Evolutionary conservation across 2,113 vertebrate species (phyloP).

Genomic region (Origma solitaria): DNA sequence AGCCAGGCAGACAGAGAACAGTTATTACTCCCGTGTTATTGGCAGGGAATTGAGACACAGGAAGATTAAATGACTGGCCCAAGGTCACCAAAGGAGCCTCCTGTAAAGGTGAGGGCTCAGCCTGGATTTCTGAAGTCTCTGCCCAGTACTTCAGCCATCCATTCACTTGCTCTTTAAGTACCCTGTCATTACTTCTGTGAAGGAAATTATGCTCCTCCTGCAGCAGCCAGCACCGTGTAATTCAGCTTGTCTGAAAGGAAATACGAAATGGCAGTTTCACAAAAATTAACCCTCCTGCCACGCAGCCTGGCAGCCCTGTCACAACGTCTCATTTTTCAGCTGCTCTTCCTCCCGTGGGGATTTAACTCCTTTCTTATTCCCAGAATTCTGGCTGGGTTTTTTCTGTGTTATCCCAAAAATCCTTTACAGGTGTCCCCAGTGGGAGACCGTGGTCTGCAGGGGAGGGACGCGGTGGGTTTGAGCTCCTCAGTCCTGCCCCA

Average conservation of each 20-base stretch:
- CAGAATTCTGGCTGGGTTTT: neutral
- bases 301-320: constrained; percentile 36
- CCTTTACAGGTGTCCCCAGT: neutral
- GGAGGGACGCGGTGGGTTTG: accelerated
- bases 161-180: constrained; percentile 24
- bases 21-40: neutral
- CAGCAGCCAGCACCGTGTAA: constrained; percentile 42
- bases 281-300: constrained; percentile 50
- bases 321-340: constrained; percentile 7
- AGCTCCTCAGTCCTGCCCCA: neutral
- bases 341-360: neutral
- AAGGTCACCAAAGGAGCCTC: neutral
- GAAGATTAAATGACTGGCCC: neutral
- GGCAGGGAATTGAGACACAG: neutral
- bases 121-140: neutral
- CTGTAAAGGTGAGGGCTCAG: constrained; percentile 7
- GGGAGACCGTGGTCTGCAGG: accelerated
- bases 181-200: constrained; percentile 43
- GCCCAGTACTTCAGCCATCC: constrained; percentile 13
- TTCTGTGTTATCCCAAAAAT: neutral
- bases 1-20: neutral
- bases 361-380: neutral
- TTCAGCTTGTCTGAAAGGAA: constrained; percentile 47
- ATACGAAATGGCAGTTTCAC: constrained; percentile 37
- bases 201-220: constrained; percentile 27